Evolutionary conservation across 1,140 invertebrate genomes (phyloP).

Genomic region (Aradophagus sp.): DNA sequence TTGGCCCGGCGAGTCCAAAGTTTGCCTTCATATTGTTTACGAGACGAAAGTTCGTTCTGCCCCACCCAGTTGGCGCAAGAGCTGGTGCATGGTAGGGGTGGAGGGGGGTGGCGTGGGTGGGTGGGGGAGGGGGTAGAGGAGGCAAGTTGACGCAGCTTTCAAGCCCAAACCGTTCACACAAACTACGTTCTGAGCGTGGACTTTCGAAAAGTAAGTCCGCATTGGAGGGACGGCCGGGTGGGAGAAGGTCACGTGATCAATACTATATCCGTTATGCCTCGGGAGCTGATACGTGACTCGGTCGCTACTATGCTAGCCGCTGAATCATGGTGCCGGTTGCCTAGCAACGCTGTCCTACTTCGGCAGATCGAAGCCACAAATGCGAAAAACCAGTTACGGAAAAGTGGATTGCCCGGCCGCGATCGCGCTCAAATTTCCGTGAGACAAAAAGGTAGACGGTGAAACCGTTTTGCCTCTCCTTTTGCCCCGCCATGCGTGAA

Average conservation of each 20-base stretch:
- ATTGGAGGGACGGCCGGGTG: too few species aligned
- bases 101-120: too few species aligned
- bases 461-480: too few species aligned
- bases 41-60: slow-evolving; percentile 32
- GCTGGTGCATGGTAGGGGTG: too few species aligned
- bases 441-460: too few species aligned
- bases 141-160: too few species aligned
- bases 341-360: slow-evolving; percentile 51
- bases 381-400: slow-evolving; percentile 45
- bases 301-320: slow-evolving; percentile 32
- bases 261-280: slow-evolving; percentile 42
- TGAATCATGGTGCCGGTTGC: slow-evolving; percentile 54
- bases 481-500: too few species aligned
- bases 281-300: slow-evolving; percentile 43
- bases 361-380: slow-evolving; percentile 48
- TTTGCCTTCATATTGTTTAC: slow-evolving; percentile 35
- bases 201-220: slow-evolving; percentile 48
- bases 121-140: too few species aligned
- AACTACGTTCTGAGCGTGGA: slow-evolving; percentile 6
- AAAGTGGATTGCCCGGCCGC: slow-evolving; percentile 23
- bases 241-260: slow-evolving; percentile 47
- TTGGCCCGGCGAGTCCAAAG: slow-evolving; percentile 34
- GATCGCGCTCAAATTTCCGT: slow-evolving; percentile 38
- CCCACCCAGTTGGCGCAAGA: slow-evolving; percentile 8
- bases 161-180: too few species aligned